Base-by-base conservation (phyloP, 1,140 invertebrate genomes). In the Scaptomyza hsui region DNA sequence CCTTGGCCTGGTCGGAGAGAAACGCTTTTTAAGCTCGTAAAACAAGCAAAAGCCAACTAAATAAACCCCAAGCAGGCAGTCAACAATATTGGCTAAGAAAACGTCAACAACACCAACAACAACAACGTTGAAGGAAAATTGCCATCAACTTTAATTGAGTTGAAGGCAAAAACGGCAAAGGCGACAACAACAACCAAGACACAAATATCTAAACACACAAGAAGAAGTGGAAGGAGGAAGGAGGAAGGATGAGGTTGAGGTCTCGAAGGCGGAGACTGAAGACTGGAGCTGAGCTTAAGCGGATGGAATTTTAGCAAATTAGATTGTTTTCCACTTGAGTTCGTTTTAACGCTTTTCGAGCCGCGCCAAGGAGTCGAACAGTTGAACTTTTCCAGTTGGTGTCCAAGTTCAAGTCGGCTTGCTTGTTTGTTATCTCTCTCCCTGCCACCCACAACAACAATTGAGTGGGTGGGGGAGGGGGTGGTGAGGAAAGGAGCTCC, bases 321-420 rank as follows among this genome's bases (percentile, higher is more conserved):
- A 90, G 86, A 90, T 90, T 90, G 88, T 90, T 90, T 90, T 90
- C 88, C 88, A 90, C 88, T 90, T 90, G 88, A 90, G 82, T 90
- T 90, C 88, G 82, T 83, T 90, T 90, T 89, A 89, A 80, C 78
- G 88, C 78, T 86, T 75, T 75, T 64, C 70, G 70, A 49, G 63
- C 56, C 53, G 55, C 64, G 52, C 47, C 53, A 64, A 65, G 45
- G 37, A 74, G 42, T 45, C 57, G 21, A n/a, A n/a, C 19, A 61
- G 47, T 59, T 35, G 69, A 29, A 32, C 24, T 12, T 32, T 52
- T 24, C n/a, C 3, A 29, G 29, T 45, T 16, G n/a, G 15, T 16
- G 39, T 52, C 49, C 32, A 37, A 52, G 49, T 52, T 12, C 10
- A 32, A 49, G 21, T 49, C 13, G 48, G 15, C 16, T 37, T 48